Conservation (phyloP, 30 jellyfish, hydroid and myxozoan species). For the Morbakka virulenta region DNA sequence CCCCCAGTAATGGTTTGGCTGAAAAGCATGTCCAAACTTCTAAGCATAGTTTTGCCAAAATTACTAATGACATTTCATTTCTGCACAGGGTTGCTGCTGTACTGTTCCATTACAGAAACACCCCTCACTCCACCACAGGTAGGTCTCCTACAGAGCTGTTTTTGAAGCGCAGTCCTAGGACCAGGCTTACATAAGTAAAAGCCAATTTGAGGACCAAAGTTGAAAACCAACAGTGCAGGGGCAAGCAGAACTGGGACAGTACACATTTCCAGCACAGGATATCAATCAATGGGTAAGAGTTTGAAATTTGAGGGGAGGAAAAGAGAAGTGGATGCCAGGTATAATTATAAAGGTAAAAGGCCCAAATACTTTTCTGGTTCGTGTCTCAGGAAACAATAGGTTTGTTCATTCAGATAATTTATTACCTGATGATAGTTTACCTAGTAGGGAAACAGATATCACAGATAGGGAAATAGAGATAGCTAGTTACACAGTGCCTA, state of each 20-base stretch:
- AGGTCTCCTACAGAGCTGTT: slow-evolving; percentile 38
- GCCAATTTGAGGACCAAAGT: background rate
- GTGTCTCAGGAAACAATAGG: background rate
- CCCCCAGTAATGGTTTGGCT: background rate
- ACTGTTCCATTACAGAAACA: slow-evolving; percentile 1
- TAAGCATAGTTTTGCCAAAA: background rate
- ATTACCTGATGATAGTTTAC: background rate
- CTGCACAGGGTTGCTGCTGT: slow-evolving; percentile 7
- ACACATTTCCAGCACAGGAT: background rate
- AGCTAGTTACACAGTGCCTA: background rate
- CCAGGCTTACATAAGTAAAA: slow-evolving; percentile 1
- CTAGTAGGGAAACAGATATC: background rate
- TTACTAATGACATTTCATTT: background rate
- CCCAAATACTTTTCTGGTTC: background rate
- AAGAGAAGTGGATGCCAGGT: background rate
- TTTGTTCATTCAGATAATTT: background rate
- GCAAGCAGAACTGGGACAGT: background rate
- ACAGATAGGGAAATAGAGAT: background rate
- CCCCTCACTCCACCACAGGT: slow-evolving; percentile 35
- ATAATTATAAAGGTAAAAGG: background rate
- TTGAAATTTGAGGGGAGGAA: background rate
- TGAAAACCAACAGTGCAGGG: background rate
- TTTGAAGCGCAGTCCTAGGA: slow-evolving; percentile 25
- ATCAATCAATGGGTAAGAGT: background rate
- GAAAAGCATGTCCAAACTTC: background rate